These are phyloP conservation scores for Drosophila dunni DNA, from an alignment of 1,140 invertebrate species.

Conservation along the genomic window DNA sequence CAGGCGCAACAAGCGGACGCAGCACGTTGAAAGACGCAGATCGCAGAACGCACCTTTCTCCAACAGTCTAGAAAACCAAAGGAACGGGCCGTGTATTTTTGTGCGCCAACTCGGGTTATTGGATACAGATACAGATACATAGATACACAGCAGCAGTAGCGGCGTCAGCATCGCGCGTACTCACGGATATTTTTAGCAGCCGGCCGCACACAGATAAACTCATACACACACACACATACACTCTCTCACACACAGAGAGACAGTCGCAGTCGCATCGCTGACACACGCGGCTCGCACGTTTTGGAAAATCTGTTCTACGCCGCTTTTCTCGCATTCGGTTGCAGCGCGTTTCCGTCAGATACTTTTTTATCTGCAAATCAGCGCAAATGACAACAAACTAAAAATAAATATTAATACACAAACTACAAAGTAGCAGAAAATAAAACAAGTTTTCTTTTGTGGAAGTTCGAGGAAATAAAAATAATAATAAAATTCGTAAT, in stretches of 20 bases:
- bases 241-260: constrained; percentile 11
- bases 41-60: constrained; percentile 61
- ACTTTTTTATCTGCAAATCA: constrained; percentile 9
- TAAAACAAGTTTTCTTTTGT: constrained; percentile 49
- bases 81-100: constrained; percentile 60
- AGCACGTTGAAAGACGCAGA: constrained; percentile 28
- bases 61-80: constrained; percentile 28
- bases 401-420: constrained; percentile 27
- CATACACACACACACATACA: constrained; percentile 38
- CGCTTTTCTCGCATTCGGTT: constrained; percentile 51
- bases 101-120: constrained; percentile 72
- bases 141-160: constrained; percentile 40
- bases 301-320: constrained; percentile 62
- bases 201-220: constrained; percentile 60
- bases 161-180: constrained; percentile 54
- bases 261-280: constrained; percentile 31
- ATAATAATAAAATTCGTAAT: constrained; percentile 37
- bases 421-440: constrained; percentile 24
- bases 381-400: constrained; percentile 21
- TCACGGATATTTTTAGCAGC: constrained; percentile 81
- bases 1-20: constrained; percentile 76
- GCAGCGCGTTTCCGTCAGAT: constrained; percentile 38
- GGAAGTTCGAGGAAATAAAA: constrained; percentile 57
- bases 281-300: constrained; percentile 80
- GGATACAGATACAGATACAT: constrained; percentile 77